Conservation (phyloP, 92 coral and sea anemone species). For the Phenganax stokvisi region DNA sequence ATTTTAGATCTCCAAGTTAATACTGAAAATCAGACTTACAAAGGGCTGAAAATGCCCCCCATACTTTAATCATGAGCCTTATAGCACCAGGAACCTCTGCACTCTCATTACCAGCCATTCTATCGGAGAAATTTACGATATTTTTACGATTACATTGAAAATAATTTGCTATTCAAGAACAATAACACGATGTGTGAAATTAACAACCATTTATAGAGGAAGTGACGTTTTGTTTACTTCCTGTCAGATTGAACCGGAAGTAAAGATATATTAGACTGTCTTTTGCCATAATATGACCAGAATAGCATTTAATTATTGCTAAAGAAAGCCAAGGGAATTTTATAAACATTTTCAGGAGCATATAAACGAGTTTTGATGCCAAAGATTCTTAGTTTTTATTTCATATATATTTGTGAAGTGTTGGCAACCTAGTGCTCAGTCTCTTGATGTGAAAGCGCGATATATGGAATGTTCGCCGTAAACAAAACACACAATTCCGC, state of each 20-base stretch:
- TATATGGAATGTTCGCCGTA: slow-evolving; percentile 36
- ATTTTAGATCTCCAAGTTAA: not conserved
- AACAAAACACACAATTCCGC: not conserved
- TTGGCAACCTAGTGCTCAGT: slow-evolving; percentile 3
- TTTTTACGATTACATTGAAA: not conserved
- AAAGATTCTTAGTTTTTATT: not conserved
- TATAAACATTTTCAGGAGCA: not conserved
- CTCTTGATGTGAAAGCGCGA: slow-evolving; percentile 32
- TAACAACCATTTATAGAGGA: slow-evolving; percentile 1
- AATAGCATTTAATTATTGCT: not conserved
- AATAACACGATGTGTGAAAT: not conserved
- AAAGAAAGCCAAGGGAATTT: not conserved
- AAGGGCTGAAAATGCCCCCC: slow-evolving; percentile 93
- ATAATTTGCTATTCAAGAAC: not conserved
- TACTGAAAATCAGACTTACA: slow-evolving; percentile 58
- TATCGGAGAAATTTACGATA: not conserved
- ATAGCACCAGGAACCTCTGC: slow-evolving; percentile 70
- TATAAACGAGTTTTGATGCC: not conserved
- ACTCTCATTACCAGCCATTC: slow-evolving; percentile 59
- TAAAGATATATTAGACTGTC: not conserved
- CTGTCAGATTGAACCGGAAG: not conserved
- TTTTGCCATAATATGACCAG: no score
- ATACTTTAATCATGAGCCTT: slow-evolving; percentile 73
- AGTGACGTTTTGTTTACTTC: slow-evolving; percentile 5
- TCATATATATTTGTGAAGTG: slow-evolving; percentile 1